These are phyloP conservation scores for Pycnomerus fuliginosus DNA, from an alignment of 2,888 invertebrate genomes.

Conservation along the genomic window DNA sequence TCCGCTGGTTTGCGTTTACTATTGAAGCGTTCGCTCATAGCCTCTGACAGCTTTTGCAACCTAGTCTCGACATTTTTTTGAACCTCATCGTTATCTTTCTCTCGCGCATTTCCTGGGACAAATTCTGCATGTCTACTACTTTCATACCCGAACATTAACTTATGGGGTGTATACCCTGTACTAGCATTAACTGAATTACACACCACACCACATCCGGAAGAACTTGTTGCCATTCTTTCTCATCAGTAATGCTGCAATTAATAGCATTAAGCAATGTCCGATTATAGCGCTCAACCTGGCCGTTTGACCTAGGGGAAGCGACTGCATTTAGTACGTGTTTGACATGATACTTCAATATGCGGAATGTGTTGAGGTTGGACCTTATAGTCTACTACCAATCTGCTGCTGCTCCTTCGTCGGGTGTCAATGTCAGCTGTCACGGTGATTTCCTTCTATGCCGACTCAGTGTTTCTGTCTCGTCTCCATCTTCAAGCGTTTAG, in stretches of 20 bases:
- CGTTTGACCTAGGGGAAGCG: slow-evolving; percentile 19
- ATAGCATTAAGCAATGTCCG: slow-evolving; percentile 5
- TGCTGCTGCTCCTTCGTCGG: no score
- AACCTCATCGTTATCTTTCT: neutral
- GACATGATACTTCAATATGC: slow-evolving; percentile 6
- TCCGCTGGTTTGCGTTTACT: slow-evolving; percentile 6
- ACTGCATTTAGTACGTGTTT: slow-evolving; percentile 25
- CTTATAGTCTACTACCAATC: no score
- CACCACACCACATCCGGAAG: neutral
- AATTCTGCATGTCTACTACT: neutral
- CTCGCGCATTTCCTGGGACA: neutral
- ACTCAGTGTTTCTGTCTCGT: no score
- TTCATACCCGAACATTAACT: slow-evolving; percentile 1
- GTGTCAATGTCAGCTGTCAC: no score
- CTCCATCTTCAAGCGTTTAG: no score
- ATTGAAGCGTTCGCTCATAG: slow-evolving; percentile 3
- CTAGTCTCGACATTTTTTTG: neutral
- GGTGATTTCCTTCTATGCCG: no score
- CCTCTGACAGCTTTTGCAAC: neutral
- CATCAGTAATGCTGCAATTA: slow-evolving; percentile 14
- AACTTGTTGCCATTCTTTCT: slow-evolving; percentile 14
- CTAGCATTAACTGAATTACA: neutral
- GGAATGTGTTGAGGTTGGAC: no score
- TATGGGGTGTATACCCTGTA: neutral
- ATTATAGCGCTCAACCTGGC: slow-evolving; percentile 18